Conservation (phyloP, 2,888 invertebrate genomes). For the Marronus borbonicus region DNA sequence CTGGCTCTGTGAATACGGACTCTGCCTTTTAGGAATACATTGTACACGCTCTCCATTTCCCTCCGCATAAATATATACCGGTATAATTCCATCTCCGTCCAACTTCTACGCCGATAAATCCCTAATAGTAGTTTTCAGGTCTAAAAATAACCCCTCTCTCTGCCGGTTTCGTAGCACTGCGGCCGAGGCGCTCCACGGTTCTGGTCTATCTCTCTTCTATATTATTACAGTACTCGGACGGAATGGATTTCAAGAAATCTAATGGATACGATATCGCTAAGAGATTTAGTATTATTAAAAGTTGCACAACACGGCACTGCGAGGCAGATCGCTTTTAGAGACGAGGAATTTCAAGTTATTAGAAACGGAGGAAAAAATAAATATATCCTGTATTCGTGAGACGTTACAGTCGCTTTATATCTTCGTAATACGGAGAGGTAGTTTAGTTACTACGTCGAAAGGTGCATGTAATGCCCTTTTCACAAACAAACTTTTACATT, state of each 20-base stretch:
- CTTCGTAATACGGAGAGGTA: too few relatives aligned
- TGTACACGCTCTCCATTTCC: not conserved
- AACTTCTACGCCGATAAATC: not conserved
- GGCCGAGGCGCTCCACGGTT: not conserved
- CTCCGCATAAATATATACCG: not conserved
- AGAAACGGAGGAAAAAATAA: not conserved
- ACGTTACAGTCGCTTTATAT: too few relatives aligned
- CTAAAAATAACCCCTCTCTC: slow-evolving; percentile 16
- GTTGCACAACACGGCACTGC: slow-evolving; percentile 32
- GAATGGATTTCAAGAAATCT: slow-evolving; percentile 30
- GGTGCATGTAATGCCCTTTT: too few relatives aligned
- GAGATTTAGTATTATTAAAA: slow-evolving; percentile 33
- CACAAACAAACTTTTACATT: too few relatives aligned
- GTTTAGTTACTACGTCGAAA: too few relatives aligned
- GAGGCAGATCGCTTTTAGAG: not conserved
- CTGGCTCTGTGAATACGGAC: too few relatives aligned
- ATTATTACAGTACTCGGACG: slow-evolving; percentile 2
- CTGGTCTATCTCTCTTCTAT: slow-evolving; percentile 8
- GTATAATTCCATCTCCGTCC: not conserved
- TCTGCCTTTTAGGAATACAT: not conserved
- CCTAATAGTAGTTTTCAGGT: slow-evolving; percentile 6
- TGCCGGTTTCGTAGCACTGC: not conserved
- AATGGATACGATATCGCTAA: slow-evolving; percentile 32
- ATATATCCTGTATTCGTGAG: too few relatives aligned
- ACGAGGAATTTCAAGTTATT: slow-evolving; percentile 19